Conservation (phyloP, 35 echinoderm and acorn worm genomes). For the Anneissia japonica region DNA sequence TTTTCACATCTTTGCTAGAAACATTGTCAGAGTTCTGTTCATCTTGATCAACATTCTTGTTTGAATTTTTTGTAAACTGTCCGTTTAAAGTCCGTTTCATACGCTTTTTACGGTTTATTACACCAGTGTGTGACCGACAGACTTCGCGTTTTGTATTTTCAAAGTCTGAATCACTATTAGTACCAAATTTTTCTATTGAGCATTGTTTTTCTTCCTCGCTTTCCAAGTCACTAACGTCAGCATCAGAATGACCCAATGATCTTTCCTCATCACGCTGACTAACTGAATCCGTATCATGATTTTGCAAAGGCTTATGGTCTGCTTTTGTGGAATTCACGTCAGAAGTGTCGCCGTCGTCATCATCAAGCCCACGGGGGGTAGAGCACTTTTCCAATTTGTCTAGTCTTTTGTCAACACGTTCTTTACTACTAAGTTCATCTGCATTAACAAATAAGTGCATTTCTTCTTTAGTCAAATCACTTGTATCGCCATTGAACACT, state of each 20-base stretch:
- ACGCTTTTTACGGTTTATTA: not conserved
- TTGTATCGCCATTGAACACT: constrained; percentile 48
- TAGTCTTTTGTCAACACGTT: not conserved
- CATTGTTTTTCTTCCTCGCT: not conserved
- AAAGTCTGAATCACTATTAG: not conserved
- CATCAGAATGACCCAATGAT: not conserved
- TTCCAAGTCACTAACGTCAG: not conserved
- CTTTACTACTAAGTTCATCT: constrained; percentile 27
- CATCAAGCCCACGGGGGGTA: not conserved
- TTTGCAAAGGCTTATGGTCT: not conserved
- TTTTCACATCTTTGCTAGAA: not conserved
- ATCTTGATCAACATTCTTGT: not conserved
- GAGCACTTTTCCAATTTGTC: not conserved
- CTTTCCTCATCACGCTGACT: not conserved
- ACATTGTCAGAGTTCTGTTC: not conserved
- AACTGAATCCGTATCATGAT: not conserved
- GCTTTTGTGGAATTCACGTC: not conserved
- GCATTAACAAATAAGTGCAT: constrained; percentile 56
- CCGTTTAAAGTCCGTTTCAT: not conserved
- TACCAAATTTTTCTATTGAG: not conserved
- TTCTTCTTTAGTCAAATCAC: constrained; percentile 51
- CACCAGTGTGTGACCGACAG: not conserved
- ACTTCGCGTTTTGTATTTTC: not conserved
- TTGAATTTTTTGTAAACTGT: not conserved
- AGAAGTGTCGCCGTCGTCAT: not conserved